Evolutionary conservation across 2,113 vertebrate genomes (phyloP).

Genomic region (Mesocricetus auratus): DNA sequence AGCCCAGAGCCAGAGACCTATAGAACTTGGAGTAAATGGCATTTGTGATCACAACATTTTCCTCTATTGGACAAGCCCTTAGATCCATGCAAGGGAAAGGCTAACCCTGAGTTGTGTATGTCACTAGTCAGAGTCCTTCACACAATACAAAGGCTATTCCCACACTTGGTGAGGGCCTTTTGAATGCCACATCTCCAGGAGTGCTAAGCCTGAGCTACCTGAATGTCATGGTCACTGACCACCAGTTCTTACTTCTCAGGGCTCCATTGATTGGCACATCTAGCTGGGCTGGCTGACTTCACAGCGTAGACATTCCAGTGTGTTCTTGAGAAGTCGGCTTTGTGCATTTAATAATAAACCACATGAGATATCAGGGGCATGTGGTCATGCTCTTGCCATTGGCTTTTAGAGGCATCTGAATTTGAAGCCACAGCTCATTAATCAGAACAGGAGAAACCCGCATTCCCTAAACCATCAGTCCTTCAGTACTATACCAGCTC

Average conservation of each 20-base stretch:
- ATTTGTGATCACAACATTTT: slow-evolving; percentile 26
- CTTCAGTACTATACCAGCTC: not conserved
- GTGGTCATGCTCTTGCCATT: not conserved
- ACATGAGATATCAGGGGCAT: not conserved
- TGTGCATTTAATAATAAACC: slow-evolving; percentile 29
- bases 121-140: not conserved
- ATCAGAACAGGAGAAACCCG: not conserved
- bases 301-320: not conserved
- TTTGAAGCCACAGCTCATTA: slow-evolving; percentile 16
- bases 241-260: slow-evolving; percentile 15
- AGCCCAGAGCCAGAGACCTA: not conserved
- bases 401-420: slow-evolving; percentile 12
- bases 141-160: not conserved
- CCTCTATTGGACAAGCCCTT: not conserved
- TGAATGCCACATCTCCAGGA: not conserved
- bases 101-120: not conserved
- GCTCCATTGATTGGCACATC: not conserved
- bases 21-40: not conserved
- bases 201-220: not conserved
- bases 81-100: not conserved
- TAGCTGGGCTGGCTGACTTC: not conserved
- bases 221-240: not conserved
- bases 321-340: slow-evolving; percentile 45
- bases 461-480: slow-evolving; percentile 1
- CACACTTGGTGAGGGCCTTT: not conserved